These are phyloP conservation scores for Sepioteuthis lessoniana DNA, from an alignment of 2,888 invertebrate species.

Conservation along the genomic window DNA sequence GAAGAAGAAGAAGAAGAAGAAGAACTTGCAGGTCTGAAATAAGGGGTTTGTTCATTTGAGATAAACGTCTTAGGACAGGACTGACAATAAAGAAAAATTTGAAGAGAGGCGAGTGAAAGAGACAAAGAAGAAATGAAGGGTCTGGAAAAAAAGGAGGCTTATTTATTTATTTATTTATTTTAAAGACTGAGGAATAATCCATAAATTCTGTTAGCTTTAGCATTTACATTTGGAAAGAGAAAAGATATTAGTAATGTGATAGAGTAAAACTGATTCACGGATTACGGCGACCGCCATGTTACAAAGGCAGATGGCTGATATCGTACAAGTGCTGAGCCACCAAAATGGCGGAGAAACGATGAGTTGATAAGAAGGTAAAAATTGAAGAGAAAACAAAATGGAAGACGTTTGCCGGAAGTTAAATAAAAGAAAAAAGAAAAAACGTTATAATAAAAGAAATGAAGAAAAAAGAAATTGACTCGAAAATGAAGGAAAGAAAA, in stretches of 20 bases:
- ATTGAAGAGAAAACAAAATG: not conserved
- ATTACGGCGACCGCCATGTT: not conserved
- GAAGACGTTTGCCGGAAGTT: not conserved
- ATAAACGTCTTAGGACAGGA: too few species aligned
- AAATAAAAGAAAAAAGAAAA: too few species aligned
- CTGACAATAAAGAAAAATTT: too few species aligned
- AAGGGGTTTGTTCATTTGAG: too few species aligned
- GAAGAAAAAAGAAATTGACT: too few species aligned
- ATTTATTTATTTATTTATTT: not conserved
- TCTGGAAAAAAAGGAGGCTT: not conserved
- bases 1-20: too few species aligned
- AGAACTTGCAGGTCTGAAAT: not conserved
- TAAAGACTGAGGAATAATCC: not conserved
- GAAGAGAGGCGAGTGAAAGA: not conserved
- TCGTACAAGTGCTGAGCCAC: not conserved
- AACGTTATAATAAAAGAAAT: too few species aligned
- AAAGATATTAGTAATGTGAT: not conserved
- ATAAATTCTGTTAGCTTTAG: not conserved
- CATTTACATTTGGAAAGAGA: not conserved
- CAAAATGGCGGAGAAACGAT: not conserved
- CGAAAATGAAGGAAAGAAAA: too few species aligned
- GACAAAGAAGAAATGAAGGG: not conserved
- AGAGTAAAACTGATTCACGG: not conserved
- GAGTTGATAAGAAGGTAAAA: not conserved
- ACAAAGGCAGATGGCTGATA: not conserved